Base-by-base conservation (phyloP, 1,140 invertebrate genomes). In the Diprion similis region DNA sequence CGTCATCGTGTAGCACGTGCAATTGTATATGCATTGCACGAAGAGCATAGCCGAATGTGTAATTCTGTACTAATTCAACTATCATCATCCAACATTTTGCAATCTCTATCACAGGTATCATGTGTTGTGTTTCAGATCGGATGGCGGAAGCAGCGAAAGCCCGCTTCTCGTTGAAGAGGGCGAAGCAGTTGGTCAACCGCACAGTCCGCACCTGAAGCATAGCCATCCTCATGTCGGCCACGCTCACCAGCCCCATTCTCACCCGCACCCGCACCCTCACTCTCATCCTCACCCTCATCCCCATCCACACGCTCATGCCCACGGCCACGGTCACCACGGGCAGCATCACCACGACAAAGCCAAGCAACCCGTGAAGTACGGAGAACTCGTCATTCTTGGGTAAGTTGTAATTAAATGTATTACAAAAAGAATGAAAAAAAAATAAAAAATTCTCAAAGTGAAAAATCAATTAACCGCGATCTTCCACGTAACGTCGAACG, bases 351-450 rank as follows among this genome's bases (percentile, higher is more conserved):
- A 88, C 82, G 92, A 92, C 70, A 93, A 93, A 84, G 90, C 92
- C 46, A 94, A 95, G 87, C 92, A 93, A 77, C 90, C 91, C 79
- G 89, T 95, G 79, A 96, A 95, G 90, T 98, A 97, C 90, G 96
- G 96, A 78, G 96, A 98, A 91, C 91, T 98, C 84, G 94, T 97
- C 84, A 96, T 97, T 88, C 92, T 97, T 85, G 96, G 96, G 95
- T 97, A 90, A 93, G 92, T 91, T 71, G 66, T 18, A 18, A 13
- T 15, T 59, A 59, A 59, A 37, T 0, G 24, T 37, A 37, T 37
- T 37, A 37, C 6, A n/a, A n/a, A n/a, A n/a, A n/a, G n/a, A n/a
- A n/a, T n/a, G n/a, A n/a, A n/a, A n/a, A n/a, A n/a, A n/a, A n/a
- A n/a, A n/a, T n/a, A n/a, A n/a, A n/a, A 37, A 37, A 37, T n/a